Conservation (phyloP, 2,888 invertebrate species). For the Conus canariensis region DNA sequence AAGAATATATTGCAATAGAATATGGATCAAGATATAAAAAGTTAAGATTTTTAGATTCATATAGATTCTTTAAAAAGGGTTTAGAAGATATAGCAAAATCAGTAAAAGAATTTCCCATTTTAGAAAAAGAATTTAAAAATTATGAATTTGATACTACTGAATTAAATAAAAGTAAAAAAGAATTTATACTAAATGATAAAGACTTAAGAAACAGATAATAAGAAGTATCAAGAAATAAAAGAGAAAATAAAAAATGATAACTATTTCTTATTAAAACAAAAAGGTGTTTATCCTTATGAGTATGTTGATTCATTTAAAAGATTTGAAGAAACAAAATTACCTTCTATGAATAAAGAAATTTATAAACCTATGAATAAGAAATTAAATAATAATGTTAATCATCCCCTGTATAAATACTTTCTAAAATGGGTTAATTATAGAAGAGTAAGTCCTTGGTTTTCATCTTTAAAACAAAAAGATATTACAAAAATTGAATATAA, state of each 20-base stretch:
- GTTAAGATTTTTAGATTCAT: conserved; percentile 43
- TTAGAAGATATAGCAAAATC: conserved; percentile 44
- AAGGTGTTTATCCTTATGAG: too few species aligned
- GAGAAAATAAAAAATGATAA: too few species aligned
- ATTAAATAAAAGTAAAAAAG: conserved; percentile 44
- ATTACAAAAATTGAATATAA: too few species aligned
- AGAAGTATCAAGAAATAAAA: too few species aligned
- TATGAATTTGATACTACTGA: conserved; percentile 41
- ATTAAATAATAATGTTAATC: too few species aligned
- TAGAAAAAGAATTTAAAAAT: conserved; percentile 36
- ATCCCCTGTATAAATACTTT: conserved; percentile 48
- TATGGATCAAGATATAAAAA: conserved; percentile 47
- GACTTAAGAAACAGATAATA: background rate
- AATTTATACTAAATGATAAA: background rate
- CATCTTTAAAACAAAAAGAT: too few species aligned
- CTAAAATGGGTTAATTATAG: conserved; percentile 34
- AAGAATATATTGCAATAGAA: conserved; percentile 47
- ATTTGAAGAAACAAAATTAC: too few species aligned
- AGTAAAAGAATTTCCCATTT: conserved; percentile 21
- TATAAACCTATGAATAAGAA: conserved; percentile 32
- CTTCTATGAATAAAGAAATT: too few species aligned
- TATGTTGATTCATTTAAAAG: too few species aligned
- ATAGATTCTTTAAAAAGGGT: conserved; percentile 39
- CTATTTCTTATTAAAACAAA: too few species aligned
- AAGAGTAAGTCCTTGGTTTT: background rate